Evolutionary conservation across 2,113 vertebrate genomes (phyloP).

Genomic region (Siniperca knerii): DNA sequence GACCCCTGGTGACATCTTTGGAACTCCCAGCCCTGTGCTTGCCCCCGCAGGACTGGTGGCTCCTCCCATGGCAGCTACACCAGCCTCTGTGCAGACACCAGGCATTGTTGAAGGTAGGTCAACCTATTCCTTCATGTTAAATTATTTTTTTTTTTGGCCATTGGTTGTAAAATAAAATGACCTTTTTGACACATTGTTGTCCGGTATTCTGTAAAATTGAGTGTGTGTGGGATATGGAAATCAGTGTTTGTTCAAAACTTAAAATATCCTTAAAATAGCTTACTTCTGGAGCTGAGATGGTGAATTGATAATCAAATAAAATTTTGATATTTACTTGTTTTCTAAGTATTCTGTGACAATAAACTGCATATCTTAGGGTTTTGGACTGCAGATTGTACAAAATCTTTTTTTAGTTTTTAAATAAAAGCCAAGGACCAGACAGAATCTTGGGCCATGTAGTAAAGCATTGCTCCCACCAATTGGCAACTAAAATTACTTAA

Average conservation of each 20-base stretch:
- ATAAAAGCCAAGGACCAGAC: not conserved
- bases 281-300: not conserved
- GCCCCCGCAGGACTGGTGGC: constrained; percentile 54
- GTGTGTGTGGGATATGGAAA: not conserved
- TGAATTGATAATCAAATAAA: not conserved
- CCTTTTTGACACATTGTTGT: not conserved
- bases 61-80: constrained; percentile 46
- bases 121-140: not conserved
- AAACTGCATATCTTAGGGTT: no score
- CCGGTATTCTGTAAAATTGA: not conserved
- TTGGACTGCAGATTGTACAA: no score
- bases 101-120: constrained; percentile 59
- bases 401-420: not conserved
- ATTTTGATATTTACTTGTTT: no score
- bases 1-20: constrained; percentile 39
- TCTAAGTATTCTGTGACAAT: no score
- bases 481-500: no score
- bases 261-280: not conserved
- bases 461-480: no score
- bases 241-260: not conserved
- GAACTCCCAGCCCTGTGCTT: constrained; percentile 25
- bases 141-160: not conserved
- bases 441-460: not conserved
- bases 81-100: constrained; percentile 49
- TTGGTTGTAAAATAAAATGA: not conserved